Evolutionary conservation across 2,888 invertebrate species (phyloP), one percentile per base, ranked within the genome.

Genomic region (Tanytarsus gracilentus): DNA sequence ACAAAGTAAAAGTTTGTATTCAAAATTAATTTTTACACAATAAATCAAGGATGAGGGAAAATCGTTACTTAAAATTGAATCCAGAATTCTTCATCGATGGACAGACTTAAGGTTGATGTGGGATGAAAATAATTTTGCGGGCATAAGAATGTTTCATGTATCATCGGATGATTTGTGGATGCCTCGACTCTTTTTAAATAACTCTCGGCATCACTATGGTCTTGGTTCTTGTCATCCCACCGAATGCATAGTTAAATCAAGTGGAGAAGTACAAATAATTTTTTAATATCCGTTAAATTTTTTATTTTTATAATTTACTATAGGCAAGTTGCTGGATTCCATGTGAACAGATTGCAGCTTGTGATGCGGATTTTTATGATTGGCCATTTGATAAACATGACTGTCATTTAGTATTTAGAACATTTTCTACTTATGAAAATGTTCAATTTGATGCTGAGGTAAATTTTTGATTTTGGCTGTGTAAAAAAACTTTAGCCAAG

Each of bases 351-450:
- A 16, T 16, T 23, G 7, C 33, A 11, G n/a, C 27, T 9, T 86
- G 86, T 66, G 72, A 75, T 51, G 76, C 83, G 1, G 73, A 82
- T 61, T 72, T 80, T 33, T 72, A 72, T 3, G 74, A 75, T 51
- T 86, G 83, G 81, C 86, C 86, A 0, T 84, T 79, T 65, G 85
- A 86, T 67, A 68, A 67, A 11, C 85, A 85, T 69, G 79, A 78
- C 62, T 86, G 86, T 68, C 75, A 77, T 1, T 64, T 85, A 29
- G 76, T 75, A 33, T 78, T 84, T 63, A 84, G 84, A 11, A 82
- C 84, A 0, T 85, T 50, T 14, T n/a, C 11, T 1, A 2, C 3
- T 9, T 29, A 50, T 2, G 53, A 53, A 51, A 29, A 53, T 16
- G 33, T 39, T 9, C 5, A 18, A 36, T 53, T 53, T 53, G 36